Conservation (phyloP, 2,888 invertebrate species). For the Limnephilus rhombicus region DNA sequence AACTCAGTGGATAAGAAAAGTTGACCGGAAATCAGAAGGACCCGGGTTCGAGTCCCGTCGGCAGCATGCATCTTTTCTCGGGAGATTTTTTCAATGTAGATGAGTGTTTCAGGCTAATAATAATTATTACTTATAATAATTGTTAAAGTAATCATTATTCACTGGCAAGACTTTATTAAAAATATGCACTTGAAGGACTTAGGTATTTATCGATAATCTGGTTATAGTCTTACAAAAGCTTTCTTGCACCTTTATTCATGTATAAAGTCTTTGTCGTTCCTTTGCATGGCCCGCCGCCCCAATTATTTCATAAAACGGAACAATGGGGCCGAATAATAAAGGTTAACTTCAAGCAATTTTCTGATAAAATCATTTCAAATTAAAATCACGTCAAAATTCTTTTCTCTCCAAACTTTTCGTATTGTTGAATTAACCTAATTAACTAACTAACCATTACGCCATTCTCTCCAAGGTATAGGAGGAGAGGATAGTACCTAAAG, state of each 20-base stretch:
- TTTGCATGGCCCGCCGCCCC: background rate
- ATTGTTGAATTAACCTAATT: background rate
- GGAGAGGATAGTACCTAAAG: no score
- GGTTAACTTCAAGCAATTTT: background rate
- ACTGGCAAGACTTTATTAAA: background rate
- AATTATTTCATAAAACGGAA: background rate
- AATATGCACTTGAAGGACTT: background rate
- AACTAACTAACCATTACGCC: background rate
- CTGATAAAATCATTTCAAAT: background rate
- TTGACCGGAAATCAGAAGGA: no score
- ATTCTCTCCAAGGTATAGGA: no score
- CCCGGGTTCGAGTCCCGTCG: no score
- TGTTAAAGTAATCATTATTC: background rate
- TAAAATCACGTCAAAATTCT: background rate
- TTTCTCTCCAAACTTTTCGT: background rate
- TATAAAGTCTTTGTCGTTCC: background rate
- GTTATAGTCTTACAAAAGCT: background rate
- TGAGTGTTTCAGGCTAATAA: no score
- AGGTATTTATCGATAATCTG: background rate
- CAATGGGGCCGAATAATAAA: background rate
- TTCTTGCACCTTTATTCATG: background rate
- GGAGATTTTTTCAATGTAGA: no score
- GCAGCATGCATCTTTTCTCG: no score
- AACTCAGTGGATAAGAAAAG: no score
- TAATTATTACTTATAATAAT: no score